Evolutionary conservation across 2,888 invertebrate species (phyloP), one percentile per base, ranked within the genome.

Genomic region (Cenopis cana): DNA sequence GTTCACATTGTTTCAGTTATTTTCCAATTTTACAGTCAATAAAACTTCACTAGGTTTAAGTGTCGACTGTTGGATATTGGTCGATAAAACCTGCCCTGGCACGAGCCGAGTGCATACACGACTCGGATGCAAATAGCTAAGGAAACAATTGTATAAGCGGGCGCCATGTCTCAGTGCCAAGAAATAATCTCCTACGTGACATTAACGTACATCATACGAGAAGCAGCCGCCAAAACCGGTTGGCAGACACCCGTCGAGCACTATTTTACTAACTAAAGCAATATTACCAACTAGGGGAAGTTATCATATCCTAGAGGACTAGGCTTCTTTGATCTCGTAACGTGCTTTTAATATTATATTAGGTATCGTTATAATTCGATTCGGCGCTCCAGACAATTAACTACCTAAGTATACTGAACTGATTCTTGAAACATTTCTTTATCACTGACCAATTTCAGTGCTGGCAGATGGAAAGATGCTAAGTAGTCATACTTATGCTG

Each of bases 131-230:
- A 84, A 86, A 87, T 83, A 85, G 82, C 81, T 85, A 82, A 84
- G 85, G 85, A 88, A 88, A 89, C 87, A 87, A 87, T 88, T 81
- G 84, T 85, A 84, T 83, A 82, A 81, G 81, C 82, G 82, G 80
- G 82, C 81, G 79, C 83, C 84, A 81, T 83, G 87, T 86, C 81
- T 83, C 85, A 81, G 85, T 90, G 92, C 92, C 93, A 91, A 92
- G 89, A 89, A 89, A 91, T 92, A 92, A 92, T 91, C 91, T 91
- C 88, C 85, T 86, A 89, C 81, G 85, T 89, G 91, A 91, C 91
- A 90, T 87, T 89, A 91, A 87, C 91, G 91, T 92, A 90, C 88
- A 90, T 92, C 92, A 90, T 89, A 85, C 78, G 82, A 79, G 76
- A 81, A 85, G 80, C 84, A 87, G 86, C 85, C 91, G 91, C 91